Conservation (phyloP, 2,113 vertebrate species). For the Cathartes aura region DNA sequence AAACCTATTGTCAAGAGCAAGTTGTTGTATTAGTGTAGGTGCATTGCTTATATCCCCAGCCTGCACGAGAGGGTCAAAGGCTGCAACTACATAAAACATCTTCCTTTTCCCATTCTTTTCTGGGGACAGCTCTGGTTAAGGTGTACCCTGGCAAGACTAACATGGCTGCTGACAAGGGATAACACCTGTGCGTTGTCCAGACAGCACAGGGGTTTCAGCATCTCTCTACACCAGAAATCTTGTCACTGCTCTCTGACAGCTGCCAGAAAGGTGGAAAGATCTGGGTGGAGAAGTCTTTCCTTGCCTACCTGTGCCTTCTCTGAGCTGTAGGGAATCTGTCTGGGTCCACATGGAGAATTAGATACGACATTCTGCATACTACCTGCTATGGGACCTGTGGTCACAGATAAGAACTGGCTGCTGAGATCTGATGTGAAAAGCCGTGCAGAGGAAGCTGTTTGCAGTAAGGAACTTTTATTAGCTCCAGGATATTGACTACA, state of each 20-base stretch:
- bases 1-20: neutral
- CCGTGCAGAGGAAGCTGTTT: neutral
- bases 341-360: neutral
- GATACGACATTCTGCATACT: neutral
- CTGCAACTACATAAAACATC: neutral
- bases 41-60: neutral
- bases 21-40: neutral
- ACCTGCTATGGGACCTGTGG: neutral
- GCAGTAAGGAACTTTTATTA: slow-evolving; percentile 26
- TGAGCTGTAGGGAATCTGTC: neutral
- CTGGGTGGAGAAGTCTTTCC: neutral
- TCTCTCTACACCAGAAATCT: neutral
- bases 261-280: neutral
- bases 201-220: neutral
- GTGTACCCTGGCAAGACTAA: neutral
- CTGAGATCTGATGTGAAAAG: slow-evolving; percentile 26
- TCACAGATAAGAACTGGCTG: slow-evolving; percentile 25
- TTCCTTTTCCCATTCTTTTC: neutral
- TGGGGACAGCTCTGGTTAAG: neutral
- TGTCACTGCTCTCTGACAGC: neutral
- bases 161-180: neutral
- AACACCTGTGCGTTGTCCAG: neutral
- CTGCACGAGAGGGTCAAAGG: neutral
- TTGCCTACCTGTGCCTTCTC: neutral
- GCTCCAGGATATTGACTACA: slow-evolving; percentile 13